Percentiles rank a stretch among this genome's conserved stretches.
phyloP scores from a whole-genome alignment of 1,140 invertebrate species.

The Drosophila jambulina region DNA sequence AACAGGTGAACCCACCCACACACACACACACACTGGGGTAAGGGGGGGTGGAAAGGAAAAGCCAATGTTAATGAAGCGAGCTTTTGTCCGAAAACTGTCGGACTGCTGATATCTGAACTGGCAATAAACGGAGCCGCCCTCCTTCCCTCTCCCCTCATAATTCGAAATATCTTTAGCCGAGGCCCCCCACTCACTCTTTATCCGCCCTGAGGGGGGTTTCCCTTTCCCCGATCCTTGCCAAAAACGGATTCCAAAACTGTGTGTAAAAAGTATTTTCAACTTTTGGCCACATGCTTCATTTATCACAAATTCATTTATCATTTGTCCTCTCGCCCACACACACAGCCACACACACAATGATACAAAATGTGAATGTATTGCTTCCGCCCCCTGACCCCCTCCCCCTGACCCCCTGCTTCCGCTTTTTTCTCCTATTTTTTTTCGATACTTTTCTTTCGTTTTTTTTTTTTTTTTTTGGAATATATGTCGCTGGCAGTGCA shows the following conservation, averaged over 20 bases:
- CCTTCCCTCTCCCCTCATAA: constrained; percentile 56
- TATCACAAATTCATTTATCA: constrained; percentile 67
- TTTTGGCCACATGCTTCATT: constrained; percentile 84
- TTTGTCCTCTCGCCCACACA: constrained; percentile 35
- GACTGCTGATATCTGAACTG: constrained; percentile 41
- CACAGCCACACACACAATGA: constrained; percentile 24
- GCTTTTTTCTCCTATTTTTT: constrained; percentile 24
- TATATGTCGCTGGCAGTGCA: constrained; percentile 52
- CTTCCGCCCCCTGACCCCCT: constrained; percentile 1
- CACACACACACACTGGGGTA: not conserved
- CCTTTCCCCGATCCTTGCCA: not conserved
- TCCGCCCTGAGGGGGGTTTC: not conserved
- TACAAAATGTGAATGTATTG: constrained; percentile 51
- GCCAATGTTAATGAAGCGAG: constrained; percentile 61
- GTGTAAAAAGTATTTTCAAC: constrained; percentile 82
- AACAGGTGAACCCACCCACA: constrained; percentile 21
- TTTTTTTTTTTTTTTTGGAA: constrained; percentile 29
- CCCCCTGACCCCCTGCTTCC: constrained; percentile 1
- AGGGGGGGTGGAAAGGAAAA: not conserved
- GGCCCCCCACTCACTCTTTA: not conserved
- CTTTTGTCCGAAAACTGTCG: constrained; percentile 44
- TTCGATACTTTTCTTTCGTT: constrained; percentile 7
- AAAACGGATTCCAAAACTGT: constrained; percentile 46
- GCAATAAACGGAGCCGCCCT: constrained; percentile 16
- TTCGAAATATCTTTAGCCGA: constrained; percentile 67